Percentiles rank a stretch among this genome's conserved stretches.
phyloP scores from a whole-genome alignment of 2,888 invertebrate genomes.

The Chloroclystis v-ata region DNA sequence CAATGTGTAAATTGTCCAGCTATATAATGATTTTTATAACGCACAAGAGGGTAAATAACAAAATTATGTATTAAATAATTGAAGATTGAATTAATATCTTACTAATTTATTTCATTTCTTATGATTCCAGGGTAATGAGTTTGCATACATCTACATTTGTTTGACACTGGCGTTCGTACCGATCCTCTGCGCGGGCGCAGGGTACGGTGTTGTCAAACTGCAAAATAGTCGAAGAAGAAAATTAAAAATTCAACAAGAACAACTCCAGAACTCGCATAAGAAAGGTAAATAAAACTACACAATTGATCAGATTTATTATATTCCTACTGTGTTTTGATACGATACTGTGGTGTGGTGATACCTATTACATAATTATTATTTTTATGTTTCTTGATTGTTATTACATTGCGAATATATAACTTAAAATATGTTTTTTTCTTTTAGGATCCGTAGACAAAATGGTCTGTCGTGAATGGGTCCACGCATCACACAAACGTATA shows the following conservation, averaged over 20 bases:
- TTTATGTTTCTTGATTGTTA: no score
- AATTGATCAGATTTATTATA: not conserved
- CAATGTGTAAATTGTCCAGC: no score
- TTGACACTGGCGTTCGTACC: slow-evolving; percentile 95
- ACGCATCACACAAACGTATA: slow-evolving; percentile 91
- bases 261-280: slow-evolving; percentile 69
- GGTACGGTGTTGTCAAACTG: slow-evolving; percentile 93
- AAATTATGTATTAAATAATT: no score
- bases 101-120: not conserved
- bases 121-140: slow-evolving; percentile 94
- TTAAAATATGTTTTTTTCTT: no score
- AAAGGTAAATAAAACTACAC: slow-evolving; percentile 58
- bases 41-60: no score
- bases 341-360: no score
- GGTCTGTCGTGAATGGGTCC: slow-evolving; percentile 96
- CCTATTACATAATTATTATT: no score
- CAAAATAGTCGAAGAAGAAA: slow-evolving; percentile 90
- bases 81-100: no score
- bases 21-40: no score
- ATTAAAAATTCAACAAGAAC: slow-evolving; percentile 90
- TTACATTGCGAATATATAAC: no score
- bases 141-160: slow-evolving; percentile 97
- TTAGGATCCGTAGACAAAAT: slow-evolving; percentile 90
- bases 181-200: slow-evolving; percentile 93
- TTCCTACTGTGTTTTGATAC: no score